Evolutionary conservation across 1,140 invertebrate species (phyloP).

Genomic region (Yoshiicerus persimilis): DNA sequence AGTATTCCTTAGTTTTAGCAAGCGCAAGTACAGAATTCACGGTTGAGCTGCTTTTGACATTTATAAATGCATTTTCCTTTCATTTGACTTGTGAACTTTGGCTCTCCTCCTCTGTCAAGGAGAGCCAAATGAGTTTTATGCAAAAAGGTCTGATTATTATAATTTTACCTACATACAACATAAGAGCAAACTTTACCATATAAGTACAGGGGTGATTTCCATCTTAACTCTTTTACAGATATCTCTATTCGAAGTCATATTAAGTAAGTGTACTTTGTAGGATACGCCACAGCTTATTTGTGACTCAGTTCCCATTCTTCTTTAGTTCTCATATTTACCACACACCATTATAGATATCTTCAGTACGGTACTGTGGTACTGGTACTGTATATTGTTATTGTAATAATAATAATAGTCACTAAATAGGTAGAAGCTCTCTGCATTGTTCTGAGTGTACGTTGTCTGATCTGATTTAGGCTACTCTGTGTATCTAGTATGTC

Average conservation of each 20-base stretch:
- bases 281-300: too few species aligned
- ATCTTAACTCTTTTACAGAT: background rate
- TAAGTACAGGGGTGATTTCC: background rate
- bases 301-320: too few species aligned
- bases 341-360: too few species aligned
- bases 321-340: too few species aligned
- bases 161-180: background rate
- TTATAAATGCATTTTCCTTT: conserved; percentile 7
- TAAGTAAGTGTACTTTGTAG: too few species aligned
- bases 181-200: background rate
- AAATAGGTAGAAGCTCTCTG: background rate
- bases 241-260: background rate
- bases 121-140: conserved; percentile 20
- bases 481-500: too few species aligned
- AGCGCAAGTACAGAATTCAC: background rate
- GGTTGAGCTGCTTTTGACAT: background rate
- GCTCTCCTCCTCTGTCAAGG: conserved; percentile 7
- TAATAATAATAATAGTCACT: background rate
- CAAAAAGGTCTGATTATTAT: background rate
- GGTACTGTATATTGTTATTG: background rate
- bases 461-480: background rate
- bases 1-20: background rate
- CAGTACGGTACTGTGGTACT: background rate
- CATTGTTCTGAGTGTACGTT: background rate
- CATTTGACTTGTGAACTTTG: conserved; percentile 1